A percentile compares a stretch with the other conserved stretches of the same genome.
Conservation (phyloP, 1,140 invertebrate genomes). For the Mactra quadrangularis region DNA sequence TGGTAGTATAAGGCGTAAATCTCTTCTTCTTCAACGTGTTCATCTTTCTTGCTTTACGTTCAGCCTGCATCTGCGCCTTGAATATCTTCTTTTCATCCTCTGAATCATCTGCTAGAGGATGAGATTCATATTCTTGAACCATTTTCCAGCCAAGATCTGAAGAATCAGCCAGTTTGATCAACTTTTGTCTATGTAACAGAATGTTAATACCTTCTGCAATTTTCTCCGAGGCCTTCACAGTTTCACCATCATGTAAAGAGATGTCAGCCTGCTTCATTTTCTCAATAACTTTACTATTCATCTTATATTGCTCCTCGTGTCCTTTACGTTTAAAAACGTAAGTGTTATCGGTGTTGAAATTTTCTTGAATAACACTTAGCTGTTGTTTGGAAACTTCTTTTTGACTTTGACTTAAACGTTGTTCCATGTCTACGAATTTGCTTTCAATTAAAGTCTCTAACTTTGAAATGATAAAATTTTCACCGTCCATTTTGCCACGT, state of each 20-base stretch:
- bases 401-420: background rate
- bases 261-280: background rate
- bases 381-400: background rate
- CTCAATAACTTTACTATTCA: background rate
- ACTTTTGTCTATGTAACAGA: conserved; percentile 18
- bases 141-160: conserved; percentile 13
- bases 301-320: conserved; percentile 10
- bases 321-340: conserved; percentile 18
- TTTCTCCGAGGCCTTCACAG: background rate
- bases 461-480: background rate
- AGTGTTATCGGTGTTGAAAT: background rate
- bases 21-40: too few relatives aligned
- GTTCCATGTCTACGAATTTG: background rate
- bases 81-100: too few relatives aligned
- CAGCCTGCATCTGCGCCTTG: conserved; percentile 14
- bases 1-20: too few relatives aligned
- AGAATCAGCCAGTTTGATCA: conserved; percentile 20
- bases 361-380: background rate
- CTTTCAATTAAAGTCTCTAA: background rate
- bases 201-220: conserved; percentile 1
- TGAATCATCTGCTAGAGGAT: too few relatives aligned
- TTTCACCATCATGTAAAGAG: conserved; percentile 3
- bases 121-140: conserved; percentile 10
- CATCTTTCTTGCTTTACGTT: background rate
- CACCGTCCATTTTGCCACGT: background rate